Base-by-base conservation (phyloP, 2,888 invertebrate genomes). In the Acleris emargana region DNA sequence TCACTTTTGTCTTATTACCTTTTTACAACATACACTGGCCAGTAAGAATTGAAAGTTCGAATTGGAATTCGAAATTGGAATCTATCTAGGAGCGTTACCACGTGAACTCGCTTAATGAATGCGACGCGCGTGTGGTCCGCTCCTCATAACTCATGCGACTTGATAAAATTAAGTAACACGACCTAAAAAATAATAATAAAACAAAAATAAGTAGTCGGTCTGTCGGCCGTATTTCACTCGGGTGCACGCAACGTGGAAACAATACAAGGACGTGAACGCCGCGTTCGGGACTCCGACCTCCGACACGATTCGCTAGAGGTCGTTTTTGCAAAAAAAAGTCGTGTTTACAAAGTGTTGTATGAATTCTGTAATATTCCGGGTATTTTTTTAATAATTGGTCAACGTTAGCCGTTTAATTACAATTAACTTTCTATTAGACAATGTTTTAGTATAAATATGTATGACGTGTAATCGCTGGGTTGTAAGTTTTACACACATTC, bases 121-220 rank as follows among this genome's bases (percentile, higher is more conserved):
- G 74, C 87, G 76, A 84, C 84, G 87, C 75, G 79, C 88, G 91
- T 92, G 91, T 91, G 91, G 92, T 91, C 92, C 82, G 75, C 79
- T 82, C 82, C 85, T 89, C 89, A 91, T 91, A 92, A 91, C 82
- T 91, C 91, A 91, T 88, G 88, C 83, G 86, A 89, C 87, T 91
- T 90, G 89, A 92, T 91, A 92, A 92, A 91, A 91, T 91, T 91
- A 91, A 92, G 89, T 88, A 90, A 91, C 88, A 84, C 86, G 81
- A 78, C 78, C 84, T 84, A 86, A 89, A 88, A 90, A 90, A 64
- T 45, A 61, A 38, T 57, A 66, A 86, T 80, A 83, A 87, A 87
- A 85, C 79, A 83, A 89, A 88, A 89, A 87, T 87, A 89, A 90
- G 90, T 88, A 89, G 88, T 88, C 84, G 82, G 82, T 80, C 85